Percentiles rank a stretch among this genome's conserved stretches.
These are phyloP conservation scores for Cylloceria caligata DNA, from an alignment of 2,888 invertebrate genomes.

Conservation along the genomic window DNA sequence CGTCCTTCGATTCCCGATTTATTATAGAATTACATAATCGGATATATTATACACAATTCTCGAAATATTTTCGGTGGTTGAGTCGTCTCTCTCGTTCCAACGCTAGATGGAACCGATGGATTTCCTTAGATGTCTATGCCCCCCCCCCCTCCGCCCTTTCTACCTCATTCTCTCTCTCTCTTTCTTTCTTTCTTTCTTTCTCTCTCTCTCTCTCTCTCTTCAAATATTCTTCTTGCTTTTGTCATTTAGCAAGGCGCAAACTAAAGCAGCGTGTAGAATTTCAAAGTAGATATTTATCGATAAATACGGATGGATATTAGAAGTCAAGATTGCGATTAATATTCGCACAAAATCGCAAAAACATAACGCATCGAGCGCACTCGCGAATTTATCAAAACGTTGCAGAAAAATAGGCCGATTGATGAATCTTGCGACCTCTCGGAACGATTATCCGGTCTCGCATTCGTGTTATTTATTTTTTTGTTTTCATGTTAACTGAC, in stretches of 20 bases:
- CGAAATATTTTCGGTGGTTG: constrained; percentile 33
- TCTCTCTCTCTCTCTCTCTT: constrained; percentile 28
- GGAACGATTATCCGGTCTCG: constrained; percentile 65
- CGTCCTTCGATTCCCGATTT: constrained; percentile 58
- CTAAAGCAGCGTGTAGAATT: constrained; percentile 66
- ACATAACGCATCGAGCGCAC: constrained; percentile 50
- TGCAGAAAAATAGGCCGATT: constrained; percentile 61
- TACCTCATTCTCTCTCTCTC: constrained; percentile 31
- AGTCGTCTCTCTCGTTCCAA: constrained; percentile 13
- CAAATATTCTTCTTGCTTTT: too few relatives aligned
- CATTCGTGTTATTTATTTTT: constrained; percentile 41
- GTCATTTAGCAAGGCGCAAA: constrained; percentile 48
- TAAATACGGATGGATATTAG: constrained; percentile 52
- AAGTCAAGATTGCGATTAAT: constrained; percentile 60
- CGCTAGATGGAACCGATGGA: constrained; percentile 16
- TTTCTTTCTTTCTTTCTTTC: constrained; percentile 29
- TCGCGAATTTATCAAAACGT: constrained; percentile 46
- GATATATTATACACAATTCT: constrained; percentile 33
- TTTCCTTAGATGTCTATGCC: constrained; percentile 35
- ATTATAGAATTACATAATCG: constrained; percentile 45
- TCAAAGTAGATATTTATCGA: constrained; percentile 63
- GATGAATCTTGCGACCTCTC: constrained; percentile 55
- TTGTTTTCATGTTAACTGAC: constrained; percentile 56
- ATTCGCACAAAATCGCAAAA: constrained; percentile 67
- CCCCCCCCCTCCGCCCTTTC: too few relatives aligned